A percentile compares a stretch with the other conserved stretches of the same genome.
These are phyloP conservation scores for Acomys russatus DNA, from an alignment of 2,797 vertebrate genomes.

Conservation along the genomic window DNA sequence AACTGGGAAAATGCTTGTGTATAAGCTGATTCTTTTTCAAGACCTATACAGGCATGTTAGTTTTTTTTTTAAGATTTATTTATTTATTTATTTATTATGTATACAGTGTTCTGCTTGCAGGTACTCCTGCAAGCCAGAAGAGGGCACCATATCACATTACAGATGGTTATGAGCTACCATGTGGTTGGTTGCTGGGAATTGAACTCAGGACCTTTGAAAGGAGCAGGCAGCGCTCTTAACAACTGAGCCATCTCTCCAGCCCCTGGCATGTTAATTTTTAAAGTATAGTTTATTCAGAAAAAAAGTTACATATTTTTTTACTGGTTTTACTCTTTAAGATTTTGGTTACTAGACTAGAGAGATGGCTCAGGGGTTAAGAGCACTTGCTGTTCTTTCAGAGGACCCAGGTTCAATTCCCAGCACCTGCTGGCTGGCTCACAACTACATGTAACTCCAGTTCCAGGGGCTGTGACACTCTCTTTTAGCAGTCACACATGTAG, in stretches of 20 bases:
- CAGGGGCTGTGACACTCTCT: not conserved
- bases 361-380: not conserved
- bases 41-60: not conserved
- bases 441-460: not conserved
- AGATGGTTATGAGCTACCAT: too few species aligned
- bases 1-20: not conserved
- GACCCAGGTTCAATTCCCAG: not conserved
- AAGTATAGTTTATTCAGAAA: not conserved
- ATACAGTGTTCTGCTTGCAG: too few species aligned
- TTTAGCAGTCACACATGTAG: not conserved
- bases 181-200: too few species aligned
- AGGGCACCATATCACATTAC: too few species aligned
- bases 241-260: too few species aligned
- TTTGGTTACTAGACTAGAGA: not conserved
- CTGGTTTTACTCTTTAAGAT: constrained; percentile 27
- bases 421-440: not conserved
- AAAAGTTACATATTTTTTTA: not conserved
- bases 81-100: too few species aligned
- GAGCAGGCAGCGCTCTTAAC: too few species aligned
- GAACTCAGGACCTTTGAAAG: too few species aligned
- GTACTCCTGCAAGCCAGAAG: too few species aligned
- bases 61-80: too few species aligned
- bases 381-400: not conserved
- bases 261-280: not conserved
- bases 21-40: not conserved